Evolutionary conservation across 2,113 vertebrate species (phyloP).

Genomic region (Corythoichthys intestinalis): DNA sequence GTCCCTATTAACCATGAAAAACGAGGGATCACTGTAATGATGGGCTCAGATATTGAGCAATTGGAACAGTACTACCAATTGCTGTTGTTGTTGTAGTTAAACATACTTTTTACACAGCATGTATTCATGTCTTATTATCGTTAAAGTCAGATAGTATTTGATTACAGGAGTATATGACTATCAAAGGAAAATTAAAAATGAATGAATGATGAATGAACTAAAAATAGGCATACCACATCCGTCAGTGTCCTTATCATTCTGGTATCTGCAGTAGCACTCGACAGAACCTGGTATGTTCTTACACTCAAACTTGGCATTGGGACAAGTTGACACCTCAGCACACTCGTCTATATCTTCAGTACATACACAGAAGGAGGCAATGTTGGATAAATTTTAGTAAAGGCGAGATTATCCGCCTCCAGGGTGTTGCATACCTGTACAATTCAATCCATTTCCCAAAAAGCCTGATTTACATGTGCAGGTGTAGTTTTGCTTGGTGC

Average conservation of each 20-base stretch:
- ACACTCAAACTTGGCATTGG: conserved; percentile 78
- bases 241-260: conserved; percentile 36
- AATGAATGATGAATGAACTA: not conserved
- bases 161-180: too few species aligned
- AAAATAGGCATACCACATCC: conserved; percentile 68
- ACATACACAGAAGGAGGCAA: conserved; percentile 1
- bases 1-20: too few species aligned
- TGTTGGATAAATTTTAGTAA: not conserved
- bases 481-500: conserved; percentile 65
- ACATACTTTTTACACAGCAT: too few species aligned
- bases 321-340: conserved; percentile 57
- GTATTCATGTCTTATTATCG: too few species aligned
- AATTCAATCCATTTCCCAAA: conserved; percentile 68
- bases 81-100: too few species aligned
- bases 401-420: not conserved
- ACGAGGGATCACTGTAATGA: too few species aligned
- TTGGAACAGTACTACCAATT: too few species aligned
- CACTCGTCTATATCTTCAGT: conserved; percentile 75
- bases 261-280: conserved; percentile 72
- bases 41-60: too few species aligned
- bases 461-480: conserved; percentile 74
- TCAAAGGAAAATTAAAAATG: not conserved
- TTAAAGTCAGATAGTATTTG: too few species aligned
- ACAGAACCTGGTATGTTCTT: conserved; percentile 70
- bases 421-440: conserved; percentile 65